phyloP scores from a whole-genome alignment of 2,888 invertebrate genomes.

The Endotricha flammealis region DNA sequence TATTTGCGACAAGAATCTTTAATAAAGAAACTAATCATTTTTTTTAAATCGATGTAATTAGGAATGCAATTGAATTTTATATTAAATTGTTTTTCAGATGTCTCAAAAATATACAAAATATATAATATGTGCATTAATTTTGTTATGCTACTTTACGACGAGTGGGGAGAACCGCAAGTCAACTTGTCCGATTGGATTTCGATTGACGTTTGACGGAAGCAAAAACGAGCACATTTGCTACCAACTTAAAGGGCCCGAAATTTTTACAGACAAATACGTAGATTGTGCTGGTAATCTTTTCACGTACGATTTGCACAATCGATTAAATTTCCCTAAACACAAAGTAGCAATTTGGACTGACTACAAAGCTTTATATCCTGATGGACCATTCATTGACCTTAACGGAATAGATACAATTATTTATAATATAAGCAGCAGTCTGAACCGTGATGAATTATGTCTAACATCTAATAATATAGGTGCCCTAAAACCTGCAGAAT shows the following conservation, averaged over 20 bases:
- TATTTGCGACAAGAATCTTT: too few relatives aligned
- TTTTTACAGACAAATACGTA: background rate
- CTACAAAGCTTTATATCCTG: slow-evolving; percentile 2
- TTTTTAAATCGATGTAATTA: too few relatives aligned
- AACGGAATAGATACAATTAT: background rate
- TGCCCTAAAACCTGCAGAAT: background rate
- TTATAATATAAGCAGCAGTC: background rate
- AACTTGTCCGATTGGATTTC: background rate
- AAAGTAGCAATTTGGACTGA: slow-evolving; percentile 1
- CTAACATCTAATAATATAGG: background rate
- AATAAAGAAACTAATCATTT: too few relatives aligned
- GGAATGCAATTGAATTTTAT: too few relatives aligned
- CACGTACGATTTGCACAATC: background rate
- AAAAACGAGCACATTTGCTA: background rate
- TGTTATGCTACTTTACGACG: background rate
- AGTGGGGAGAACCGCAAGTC: background rate
- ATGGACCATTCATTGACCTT: slow-evolving; percentile 21
- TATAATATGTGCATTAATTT: background rate
- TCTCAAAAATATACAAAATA: background rate
- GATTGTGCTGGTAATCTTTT: slow-evolving; percentile 1
- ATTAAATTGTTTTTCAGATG: too few relatives aligned
- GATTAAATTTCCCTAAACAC: background rate
- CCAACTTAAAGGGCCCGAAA: background rate
- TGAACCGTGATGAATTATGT: background rate
- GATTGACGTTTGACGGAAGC: background rate